Evolutionary conservation across 2,888 invertebrate species (phyloP), one percentile per base, ranked within the genome.

Genomic region (Glaucopsyche alexis): DNA sequence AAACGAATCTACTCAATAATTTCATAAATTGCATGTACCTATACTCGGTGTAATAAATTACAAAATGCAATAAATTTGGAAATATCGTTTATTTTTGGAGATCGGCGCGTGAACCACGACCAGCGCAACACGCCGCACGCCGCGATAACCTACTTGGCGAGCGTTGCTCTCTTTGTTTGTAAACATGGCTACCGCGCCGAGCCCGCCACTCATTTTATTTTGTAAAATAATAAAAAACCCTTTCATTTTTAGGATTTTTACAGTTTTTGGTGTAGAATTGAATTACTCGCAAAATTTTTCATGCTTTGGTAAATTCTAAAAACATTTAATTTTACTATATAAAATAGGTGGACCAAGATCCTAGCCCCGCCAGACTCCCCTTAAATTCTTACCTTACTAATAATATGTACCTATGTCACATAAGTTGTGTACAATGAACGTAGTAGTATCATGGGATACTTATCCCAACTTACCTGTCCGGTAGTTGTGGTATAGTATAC

Each of bases 141-240:
- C 85, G 87, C 83, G 86, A 79, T 91, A 91, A 91, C 93, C 93
- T 92, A 93, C 91, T 92, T 93, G 83, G 84, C 85, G 93, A 85
- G 82, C 93, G 84, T 93, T 93, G 93, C 90, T 93, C 93, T 91
- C 87, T 88, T 92, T 93, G 93, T 93, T 93, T 92, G 90, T 93
- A 93, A 93, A 93, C 93, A 93, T 87, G 88, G 86, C 88, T 85
- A 82, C 85, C 84, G 79, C 80, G 83, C 79, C 81, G 81, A 29
- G 60, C 60, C 78, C 80, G 81, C 78, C 80, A 75, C 75, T 77
- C 76, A 81, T 76, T 76, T 79, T 52, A 78, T 76, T 80, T 76
- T 42, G 14, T 38, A 64, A 55, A 52, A 52, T 16, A 52, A n/a
- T 16, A 52, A 52, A 52, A 52, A 1, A 2, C 2, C 9, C 9